phyloP scores from a whole-genome alignment of 2,888 invertebrate species.

The Drosophila meridionalis region DNA sequence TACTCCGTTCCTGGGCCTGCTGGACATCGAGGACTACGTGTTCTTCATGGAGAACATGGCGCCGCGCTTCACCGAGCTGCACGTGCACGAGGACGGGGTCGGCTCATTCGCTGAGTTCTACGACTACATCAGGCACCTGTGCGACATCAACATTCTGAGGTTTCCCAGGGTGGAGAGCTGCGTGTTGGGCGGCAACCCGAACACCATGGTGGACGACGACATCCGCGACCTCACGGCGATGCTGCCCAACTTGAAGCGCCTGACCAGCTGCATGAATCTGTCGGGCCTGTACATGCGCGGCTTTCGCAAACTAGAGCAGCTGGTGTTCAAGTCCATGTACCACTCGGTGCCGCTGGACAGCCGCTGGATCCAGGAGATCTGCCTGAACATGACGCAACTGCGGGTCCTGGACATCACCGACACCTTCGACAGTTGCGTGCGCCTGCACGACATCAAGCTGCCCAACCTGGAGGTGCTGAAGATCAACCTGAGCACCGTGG shows the following conservation, averaged over 20 bases:
- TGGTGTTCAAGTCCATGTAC: conserved; percentile 67
- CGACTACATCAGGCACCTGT: conserved; percentile 63
- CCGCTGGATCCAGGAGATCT: conserved; percentile 66
- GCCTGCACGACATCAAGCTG: conserved; percentile 60
- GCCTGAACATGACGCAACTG: conserved; percentile 55
- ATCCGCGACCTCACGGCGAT: conserved; percentile 57
- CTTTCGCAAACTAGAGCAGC: conserved; percentile 61
- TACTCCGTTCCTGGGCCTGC: conserved; percentile 48
- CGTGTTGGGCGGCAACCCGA: conserved; percentile 60
- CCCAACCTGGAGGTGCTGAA: conserved; percentile 72
- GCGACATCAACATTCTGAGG: conserved; percentile 60
- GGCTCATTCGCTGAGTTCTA: conserved; percentile 64
- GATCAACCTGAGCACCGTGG: conserved; percentile 65
- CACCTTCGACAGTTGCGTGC: conserved; percentile 60
- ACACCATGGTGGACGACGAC: conserved; percentile 64
- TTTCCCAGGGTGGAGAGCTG: conserved; percentile 59
- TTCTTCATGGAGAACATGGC: conserved; percentile 73
- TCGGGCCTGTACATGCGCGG: conserved; percentile 53
- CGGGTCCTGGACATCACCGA: conserved; percentile 68
- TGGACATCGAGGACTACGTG: conserved; percentile 69
- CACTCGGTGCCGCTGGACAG: conserved; percentile 66
- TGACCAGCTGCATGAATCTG: conserved; percentile 70
- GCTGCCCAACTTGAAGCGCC: conserved; percentile 63
- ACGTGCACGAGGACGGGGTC: conserved; percentile 65
- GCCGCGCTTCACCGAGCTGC: conserved; percentile 61